phyloP scores from a whole-genome alignment of 2,888 invertebrate species.

The Melanargia galathea region DNA sequence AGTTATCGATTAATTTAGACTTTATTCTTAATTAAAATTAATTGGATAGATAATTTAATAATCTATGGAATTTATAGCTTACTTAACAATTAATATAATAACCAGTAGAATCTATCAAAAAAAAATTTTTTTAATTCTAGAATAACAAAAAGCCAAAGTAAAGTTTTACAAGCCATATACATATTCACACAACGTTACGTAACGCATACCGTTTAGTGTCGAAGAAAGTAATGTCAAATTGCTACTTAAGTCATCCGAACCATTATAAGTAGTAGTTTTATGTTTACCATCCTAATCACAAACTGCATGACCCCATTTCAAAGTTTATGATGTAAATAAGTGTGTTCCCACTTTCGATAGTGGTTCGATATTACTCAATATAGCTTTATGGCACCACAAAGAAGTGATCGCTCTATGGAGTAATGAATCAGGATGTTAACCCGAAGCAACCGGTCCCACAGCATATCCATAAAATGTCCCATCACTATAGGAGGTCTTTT shows the following conservation, averaged over 20 bases:
- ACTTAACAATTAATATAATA: no score
- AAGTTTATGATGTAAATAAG: conserved; percentile 37
- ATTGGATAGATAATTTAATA: no score
- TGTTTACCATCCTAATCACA: conserved; percentile 36
- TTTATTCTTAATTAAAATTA: no score
- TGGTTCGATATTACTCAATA: conserved; percentile 36
- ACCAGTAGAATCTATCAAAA: no score
- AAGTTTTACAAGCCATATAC: background rate
- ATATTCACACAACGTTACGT: conserved; percentile 6
- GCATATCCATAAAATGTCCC: conserved; percentile 55
- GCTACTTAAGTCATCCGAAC: conserved; percentile 24
- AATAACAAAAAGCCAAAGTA: background rate
- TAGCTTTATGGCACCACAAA: conserved; percentile 42
- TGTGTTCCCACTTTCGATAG: conserved; percentile 36
- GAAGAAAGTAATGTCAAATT: conserved; percentile 27
- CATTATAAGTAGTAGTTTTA: conserved; percentile 33
- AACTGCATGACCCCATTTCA: conserved; percentile 36
- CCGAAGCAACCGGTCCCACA: conserved; percentile 50
- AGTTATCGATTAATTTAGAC: no score
- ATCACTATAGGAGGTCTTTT: conserved; percentile 65
- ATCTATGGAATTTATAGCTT: no score
- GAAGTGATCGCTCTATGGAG: conserved; percentile 55
- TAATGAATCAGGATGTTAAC: conserved; percentile 67
- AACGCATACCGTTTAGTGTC: conserved; percentile 10
- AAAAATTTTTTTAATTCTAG: no score